Base-by-base conservation (phyloP, 2,797 vertebrate genomes). In the Sylvilagus floridanus region DNA sequence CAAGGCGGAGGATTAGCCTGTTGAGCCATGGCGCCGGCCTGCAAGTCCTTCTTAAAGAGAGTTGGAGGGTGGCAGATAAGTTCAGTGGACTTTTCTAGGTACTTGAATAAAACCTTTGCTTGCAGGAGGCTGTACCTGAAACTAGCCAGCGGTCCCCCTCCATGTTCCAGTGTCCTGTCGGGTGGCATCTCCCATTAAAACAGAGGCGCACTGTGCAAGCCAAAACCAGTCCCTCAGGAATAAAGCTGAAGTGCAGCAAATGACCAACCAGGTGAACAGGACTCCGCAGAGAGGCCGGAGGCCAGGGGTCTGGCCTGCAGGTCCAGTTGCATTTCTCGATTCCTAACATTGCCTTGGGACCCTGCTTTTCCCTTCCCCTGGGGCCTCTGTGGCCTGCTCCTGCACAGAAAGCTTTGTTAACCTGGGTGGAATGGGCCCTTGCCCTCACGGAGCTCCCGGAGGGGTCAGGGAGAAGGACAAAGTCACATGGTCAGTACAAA, bases 51-150 rank as follows among this genome's bases (percentile, higher is more conserved):
- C 12, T 77, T 50, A 50, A 0, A 11, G 42, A 83, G 83, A 89
- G 30, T 30, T 89, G 50, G 54, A 72, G 37, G 28, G 37, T 63
- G 47, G 60, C 7, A 1, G 60, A 17, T 72, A 1, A 17, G 3
- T 75, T 78, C 73, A 88, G 50, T 89, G 30, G 28, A 62, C 50
- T 87, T 95, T 87, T 52, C 54, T 47, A 69, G 84, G 28, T 12
- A 72, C 17, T 30, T 93, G 30, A 14, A 76, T 62, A 71, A 65
- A 17, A 35, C 47, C 52, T 73, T 77, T 71, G 42, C 35, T 66
- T 42, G 60, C 9, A 76, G 62, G 84, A 86, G 54, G 28, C 54
- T 24, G 2, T 71, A 19, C 60, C 30, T 42, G 26, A 81, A 37
- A 62, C 78, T 63, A 62, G 35, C 69, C 13, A 19, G 62, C 52